Conservation (phyloP, 2,797 vertebrate species). For the Cichlasoma orientale region DNA sequence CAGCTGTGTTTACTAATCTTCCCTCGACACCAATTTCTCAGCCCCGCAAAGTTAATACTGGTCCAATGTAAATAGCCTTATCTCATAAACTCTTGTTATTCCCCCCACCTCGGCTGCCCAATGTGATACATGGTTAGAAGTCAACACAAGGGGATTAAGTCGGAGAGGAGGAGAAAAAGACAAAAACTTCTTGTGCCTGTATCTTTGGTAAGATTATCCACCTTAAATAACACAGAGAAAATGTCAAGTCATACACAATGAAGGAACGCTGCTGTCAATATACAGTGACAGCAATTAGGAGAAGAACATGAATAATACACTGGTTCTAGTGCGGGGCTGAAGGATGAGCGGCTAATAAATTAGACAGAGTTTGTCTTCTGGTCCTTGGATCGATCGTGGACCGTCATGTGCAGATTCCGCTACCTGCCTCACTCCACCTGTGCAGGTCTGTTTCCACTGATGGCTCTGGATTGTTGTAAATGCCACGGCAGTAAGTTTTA, state of each 20-base stretch:
- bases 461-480: constrained; percentile 64
- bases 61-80: constrained; percentile 80
- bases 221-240: constrained; percentile 39
- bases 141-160: constrained; percentile 58
- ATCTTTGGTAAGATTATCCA: constrained; percentile 29
- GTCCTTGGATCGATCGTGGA: constrained; percentile 43
- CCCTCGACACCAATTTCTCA: constrained; percentile 75
- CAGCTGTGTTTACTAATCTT: constrained; percentile 80
- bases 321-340: neutral
- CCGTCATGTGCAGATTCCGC: constrained; percentile 43
- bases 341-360: constrained; percentile 38
- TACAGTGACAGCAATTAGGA: constrained; percentile 15
- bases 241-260: constrained; percentile 38
- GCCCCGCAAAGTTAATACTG: constrained; percentile 75
- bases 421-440: constrained; percentile 68
- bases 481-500: constrained; percentile 76
- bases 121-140: constrained; percentile 59
- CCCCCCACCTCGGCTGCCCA: constrained; percentile 57
- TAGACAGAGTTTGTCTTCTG: constrained; percentile 32
- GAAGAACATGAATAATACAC: constrained; percentile 24
- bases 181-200: constrained; percentile 21
- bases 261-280: neutral
- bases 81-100: constrained; percentile 78
- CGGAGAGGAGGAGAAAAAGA: constrained; percentile 15
- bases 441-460: constrained; percentile 40